Percentiles rank a stretch among this genome's conserved stretches.
Conservation (phyloP, 1,140 invertebrate genomes). For the Mercenaria mercenaria region DNA sequence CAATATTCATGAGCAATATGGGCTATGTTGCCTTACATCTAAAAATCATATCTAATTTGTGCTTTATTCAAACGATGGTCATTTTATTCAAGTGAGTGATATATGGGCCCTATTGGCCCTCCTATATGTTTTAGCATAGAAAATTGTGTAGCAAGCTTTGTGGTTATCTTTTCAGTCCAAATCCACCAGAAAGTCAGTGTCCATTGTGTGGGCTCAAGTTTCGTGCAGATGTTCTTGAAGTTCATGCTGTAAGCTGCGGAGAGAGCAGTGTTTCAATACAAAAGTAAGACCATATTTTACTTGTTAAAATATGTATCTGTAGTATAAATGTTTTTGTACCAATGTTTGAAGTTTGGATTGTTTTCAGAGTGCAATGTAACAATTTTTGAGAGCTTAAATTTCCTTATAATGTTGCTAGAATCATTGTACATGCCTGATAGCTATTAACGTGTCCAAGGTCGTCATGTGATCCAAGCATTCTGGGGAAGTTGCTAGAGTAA, state of each 20-base stretch:
- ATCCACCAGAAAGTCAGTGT: constrained; percentile 33
- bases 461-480: constrained; percentile 25
- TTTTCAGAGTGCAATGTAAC: constrained; percentile 9
- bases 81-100: constrained; percentile 34
- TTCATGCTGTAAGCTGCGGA: constrained; percentile 28
- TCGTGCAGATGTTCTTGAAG: constrained; percentile 38
- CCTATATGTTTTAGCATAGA: too few relatives aligned
- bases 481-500: constrained; percentile 24
- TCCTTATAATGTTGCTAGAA: constrained; percentile 11
- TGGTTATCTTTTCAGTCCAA: too few relatives aligned
- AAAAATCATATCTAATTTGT: not conserved
- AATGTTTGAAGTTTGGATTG: constrained; percentile 18
- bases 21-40: not conserved
- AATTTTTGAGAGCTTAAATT: constrained; percentile 16
- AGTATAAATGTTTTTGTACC: constrained; percentile 24
- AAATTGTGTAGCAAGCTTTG: too few relatives aligned
- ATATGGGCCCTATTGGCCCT: constrained; percentile 23
- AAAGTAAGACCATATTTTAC: constrained; percentile 33
- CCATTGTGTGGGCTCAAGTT: constrained; percentile 5
- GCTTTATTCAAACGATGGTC: not conserved
- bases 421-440: constrained; percentile 11
- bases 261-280: constrained; percentile 24
- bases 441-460: constrained; percentile 36
- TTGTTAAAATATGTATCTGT: constrained; percentile 13
- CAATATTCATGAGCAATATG: constrained; percentile 19